These are phyloP conservation scores for Diachasma alloeum DNA, from an alignment of 1,140 invertebrate species.

Conservation along the genomic window DNA sequence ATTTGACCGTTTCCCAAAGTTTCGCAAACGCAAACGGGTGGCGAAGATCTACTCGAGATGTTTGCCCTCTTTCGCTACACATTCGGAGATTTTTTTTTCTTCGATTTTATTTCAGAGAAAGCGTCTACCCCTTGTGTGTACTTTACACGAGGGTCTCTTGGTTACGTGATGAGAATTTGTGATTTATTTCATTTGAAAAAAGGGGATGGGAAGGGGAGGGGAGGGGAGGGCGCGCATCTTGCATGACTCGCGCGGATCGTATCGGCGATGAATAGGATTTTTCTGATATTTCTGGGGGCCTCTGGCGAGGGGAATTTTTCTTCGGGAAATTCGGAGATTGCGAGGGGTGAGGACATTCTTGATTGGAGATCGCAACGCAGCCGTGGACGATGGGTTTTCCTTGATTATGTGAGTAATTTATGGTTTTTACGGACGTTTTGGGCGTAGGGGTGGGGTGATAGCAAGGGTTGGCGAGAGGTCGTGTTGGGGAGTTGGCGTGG, in stretches of 20 bases:
- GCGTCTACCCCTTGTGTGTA: not conserved
- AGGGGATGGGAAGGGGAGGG: too few relatives aligned
- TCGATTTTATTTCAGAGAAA: not conserved
- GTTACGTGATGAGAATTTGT: constrained; percentile 4
- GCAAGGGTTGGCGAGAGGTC: too few relatives aligned
- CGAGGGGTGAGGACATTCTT: too few relatives aligned
- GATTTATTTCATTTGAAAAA: constrained; percentile 5
- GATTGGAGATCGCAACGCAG: too few relatives aligned
- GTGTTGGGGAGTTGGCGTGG: too few relatives aligned
- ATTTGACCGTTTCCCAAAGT: constrained; percentile 3
- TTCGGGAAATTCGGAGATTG: too few relatives aligned
- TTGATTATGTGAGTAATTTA: too few relatives aligned
- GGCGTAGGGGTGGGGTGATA: too few relatives aligned
- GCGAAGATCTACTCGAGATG: not conserved
- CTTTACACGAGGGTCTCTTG: not conserved
- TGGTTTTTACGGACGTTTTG: too few relatives aligned
- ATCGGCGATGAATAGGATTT: not conserved
- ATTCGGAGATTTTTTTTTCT: not conserved
- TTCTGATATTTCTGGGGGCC: not conserved
- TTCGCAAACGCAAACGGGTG: not conserved
- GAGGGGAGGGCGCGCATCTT: not conserved
- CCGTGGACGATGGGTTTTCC: too few relatives aligned
- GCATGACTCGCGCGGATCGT: not conserved
- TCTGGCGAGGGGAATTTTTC: too few relatives aligned
- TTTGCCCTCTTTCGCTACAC: constrained; percentile 2